Percentiles rank a stretch among this genome's conserved stretches.
phyloP scores from a whole-genome alignment of 1,140 invertebrate genomes.

The Drosophila mayri region DNA sequence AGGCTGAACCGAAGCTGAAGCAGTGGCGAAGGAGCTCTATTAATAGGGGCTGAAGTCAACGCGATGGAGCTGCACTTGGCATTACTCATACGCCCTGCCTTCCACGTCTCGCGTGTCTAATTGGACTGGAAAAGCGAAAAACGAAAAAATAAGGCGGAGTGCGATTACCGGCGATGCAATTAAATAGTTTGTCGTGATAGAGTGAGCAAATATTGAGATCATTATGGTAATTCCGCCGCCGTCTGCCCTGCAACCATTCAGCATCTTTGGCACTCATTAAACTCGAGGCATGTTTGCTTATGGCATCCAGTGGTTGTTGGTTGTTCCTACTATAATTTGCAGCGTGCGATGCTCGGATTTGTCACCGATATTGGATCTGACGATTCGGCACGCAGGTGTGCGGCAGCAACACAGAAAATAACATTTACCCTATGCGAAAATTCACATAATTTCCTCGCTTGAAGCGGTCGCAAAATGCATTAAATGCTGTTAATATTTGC shows the following conservation, averaged over 20 bases:
- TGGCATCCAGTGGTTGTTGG: conserved; percentile 2
- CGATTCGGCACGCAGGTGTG: conserved; percentile 78
- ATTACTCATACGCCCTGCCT: conserved; percentile 81
- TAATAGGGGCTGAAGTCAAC: conserved; percentile 73
- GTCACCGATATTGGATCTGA: conserved; percentile 60
- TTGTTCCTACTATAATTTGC: conserved; percentile 13
- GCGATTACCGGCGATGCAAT: conserved; percentile 48
- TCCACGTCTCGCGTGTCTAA: conserved; percentile 75
- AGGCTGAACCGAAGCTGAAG: conserved; percentile 26
- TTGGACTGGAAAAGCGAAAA: conserved; percentile 50
- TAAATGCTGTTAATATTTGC: conserved; percentile 58
- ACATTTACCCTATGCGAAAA: conserved; percentile 52
- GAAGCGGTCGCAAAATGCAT: conserved; percentile 74
- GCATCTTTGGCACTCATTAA: conserved; percentile 74
- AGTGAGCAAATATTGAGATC: conserved; percentile 82
- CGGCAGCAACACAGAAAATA: conserved; percentile 30
- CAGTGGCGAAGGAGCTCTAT: conserved; percentile 48
- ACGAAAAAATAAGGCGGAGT: conserved; percentile 13
- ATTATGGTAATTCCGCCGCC: conserved; percentile 72
- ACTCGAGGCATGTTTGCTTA: conserved; percentile 56
- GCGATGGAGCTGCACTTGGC: conserved; percentile 56
- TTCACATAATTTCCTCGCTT: conserved; percentile 76
- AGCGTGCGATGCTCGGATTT: conserved; percentile 36
- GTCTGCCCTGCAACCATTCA: conserved; percentile 50
- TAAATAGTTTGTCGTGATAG: conserved; percentile 78